Base-by-base conservation (phyloP, 1,140 invertebrate species). In the Nixonia krombeini region DNA sequence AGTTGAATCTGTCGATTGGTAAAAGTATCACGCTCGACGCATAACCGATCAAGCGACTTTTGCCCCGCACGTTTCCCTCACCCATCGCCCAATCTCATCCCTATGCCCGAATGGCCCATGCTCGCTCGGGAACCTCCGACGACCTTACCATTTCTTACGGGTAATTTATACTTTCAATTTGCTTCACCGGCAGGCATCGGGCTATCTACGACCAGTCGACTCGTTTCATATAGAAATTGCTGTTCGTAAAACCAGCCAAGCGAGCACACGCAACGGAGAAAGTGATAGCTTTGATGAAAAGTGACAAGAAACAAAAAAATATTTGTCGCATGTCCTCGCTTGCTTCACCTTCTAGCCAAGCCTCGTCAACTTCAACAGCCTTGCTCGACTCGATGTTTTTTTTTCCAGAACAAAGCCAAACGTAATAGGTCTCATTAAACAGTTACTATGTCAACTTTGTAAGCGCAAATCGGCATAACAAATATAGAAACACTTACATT, bases 111-210 rank as follows among this genome's bases (percentile, higher is more conserved):
- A n/a, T n/a, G n/a, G n/a, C n/a, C n/a, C n/a, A 38, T 26, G 23
- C 23, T 42, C 40, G 37, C 52, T 26, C 33, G 28, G 16, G 40
- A 41, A 42, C 23, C 42, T 37, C 21, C 33, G 28, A 21, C 35
- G 46, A 42, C 23, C 42, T 37, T 18, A 23, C 13, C 64, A 50
- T 78, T 68, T 55, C 74, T 80, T 81, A 81, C 80, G 70, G 71
- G 70, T 79, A 82, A 82, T 81, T 80, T 81, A 81, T 81, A 81
- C 77, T 80, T 81, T 81, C 77, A 80, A 81, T 81, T 81, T 81
- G 80, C 64, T 51, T 42, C 40, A 18, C 40, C 18, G 10, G n/a
- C n/a, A 25, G n/a, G 29, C 45, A 18, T 33, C 28, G 45, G 33
- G 28, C n/a, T 18, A 42, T 42, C 21, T 25, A 23, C 40, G 17